These are phyloP conservation scores for Cardiocondyla obscurior DNA, from an alignment of 1,140 invertebrate species.

Conservation along the genomic window DNA sequence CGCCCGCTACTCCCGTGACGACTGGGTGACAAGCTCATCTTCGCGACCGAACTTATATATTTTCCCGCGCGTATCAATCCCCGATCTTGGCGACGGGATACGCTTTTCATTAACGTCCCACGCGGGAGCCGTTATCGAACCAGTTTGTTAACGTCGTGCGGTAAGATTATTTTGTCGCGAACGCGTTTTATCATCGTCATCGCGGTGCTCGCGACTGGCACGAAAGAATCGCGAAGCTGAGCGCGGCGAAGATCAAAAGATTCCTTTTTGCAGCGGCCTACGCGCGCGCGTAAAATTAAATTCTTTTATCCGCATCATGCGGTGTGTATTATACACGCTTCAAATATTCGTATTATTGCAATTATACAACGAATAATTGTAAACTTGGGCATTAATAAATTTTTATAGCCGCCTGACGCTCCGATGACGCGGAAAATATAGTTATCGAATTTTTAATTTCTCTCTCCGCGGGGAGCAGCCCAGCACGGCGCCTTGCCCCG, in stretches of 20 bases:
- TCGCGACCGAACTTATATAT: slow-evolving; percentile 30
- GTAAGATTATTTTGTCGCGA: background rate
- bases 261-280: background rate
- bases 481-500: background rate
- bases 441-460: slow-evolving; percentile 23
- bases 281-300: background rate
- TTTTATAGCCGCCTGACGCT: background rate
- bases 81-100: background rate
- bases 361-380: background rate
- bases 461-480: background rate
- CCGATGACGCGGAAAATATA: slow-evolving; percentile 1
- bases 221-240: background rate
- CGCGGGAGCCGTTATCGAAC: background rate
- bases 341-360: background rate
- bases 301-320: background rate
- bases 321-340: background rate
- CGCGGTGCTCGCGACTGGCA: background rate
- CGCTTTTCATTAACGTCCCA: slow-evolving; percentile 1
- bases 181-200: background rate
- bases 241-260: background rate
- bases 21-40: slow-evolving; percentile 43
- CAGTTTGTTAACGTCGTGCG: background rate
- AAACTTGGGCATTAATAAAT: background rate
- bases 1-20: background rate
- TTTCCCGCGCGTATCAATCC: background rate